Percentiles rank a stretch among this genome's conserved stretches.
Conservation (phyloP, 2,113 vertebrate species). For the Bombycilla garrulus region DNA sequence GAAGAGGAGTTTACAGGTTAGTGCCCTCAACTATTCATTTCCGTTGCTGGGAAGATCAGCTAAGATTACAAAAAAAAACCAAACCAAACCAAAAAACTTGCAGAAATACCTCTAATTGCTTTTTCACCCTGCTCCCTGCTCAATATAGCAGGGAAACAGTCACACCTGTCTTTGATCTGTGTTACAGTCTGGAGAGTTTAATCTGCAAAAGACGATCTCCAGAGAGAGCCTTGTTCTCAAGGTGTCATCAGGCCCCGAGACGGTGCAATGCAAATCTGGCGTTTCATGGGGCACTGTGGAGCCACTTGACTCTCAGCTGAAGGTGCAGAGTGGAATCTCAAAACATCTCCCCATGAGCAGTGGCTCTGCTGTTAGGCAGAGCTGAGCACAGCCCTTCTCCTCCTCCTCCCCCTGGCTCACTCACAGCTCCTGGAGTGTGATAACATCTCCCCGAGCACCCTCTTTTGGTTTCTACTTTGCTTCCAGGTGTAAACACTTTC, state of each 20-base stretch:
- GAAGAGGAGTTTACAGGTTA: background rate
- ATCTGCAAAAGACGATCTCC: conserved; percentile 58
- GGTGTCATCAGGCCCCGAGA: background rate
- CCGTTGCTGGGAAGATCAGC: conserved; percentile 19
- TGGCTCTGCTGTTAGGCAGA: background rate
- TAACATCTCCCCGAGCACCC: background rate
- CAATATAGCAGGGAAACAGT: conserved; percentile 5
- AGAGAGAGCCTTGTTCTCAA: conserved; percentile 10
- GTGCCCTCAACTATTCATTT: background rate
- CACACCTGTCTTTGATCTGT: conserved; percentile 49
- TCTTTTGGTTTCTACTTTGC: background rate
- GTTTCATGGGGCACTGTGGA: background rate
- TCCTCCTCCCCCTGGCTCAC: background rate
- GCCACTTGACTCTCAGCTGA: background rate
- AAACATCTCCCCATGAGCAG: background rate
- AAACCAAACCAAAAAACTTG: background rate
- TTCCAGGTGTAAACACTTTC: conserved; percentile 8
- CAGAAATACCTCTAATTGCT: conserved; percentile 38
- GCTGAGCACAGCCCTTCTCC: background rate
- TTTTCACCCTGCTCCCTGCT: conserved; percentile 26
- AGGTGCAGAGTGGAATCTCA: background rate
- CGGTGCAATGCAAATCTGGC: background rate
- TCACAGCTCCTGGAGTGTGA: background rate
- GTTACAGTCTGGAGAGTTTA: conserved; percentile 44
- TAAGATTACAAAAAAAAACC: background rate